A percentile compares a stretch with the other conserved stretches of the same genome.
Conservation (phyloP, 2,888 invertebrate species). For the Drosophila cracens region DNA sequence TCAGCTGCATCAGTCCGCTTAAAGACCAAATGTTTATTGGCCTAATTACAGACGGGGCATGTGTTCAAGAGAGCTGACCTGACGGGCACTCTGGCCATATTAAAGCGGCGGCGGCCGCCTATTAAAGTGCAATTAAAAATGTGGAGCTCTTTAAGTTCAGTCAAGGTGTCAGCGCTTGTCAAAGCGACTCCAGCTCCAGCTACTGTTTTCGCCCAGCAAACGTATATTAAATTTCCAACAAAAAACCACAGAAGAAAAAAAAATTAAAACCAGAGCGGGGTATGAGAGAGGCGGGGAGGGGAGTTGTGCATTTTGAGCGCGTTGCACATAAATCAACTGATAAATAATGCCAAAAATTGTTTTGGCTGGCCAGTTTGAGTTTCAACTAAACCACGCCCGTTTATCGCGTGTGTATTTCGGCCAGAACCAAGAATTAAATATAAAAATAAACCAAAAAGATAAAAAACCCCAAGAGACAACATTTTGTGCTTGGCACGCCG, state of each 20-base stretch:
- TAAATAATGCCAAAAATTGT: constrained; percentile 68
- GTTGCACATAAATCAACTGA: constrained; percentile 68
- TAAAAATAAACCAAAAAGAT: constrained; percentile 1
- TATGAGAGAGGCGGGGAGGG: not conserved
- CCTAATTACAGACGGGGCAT: constrained; percentile 49
- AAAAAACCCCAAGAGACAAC: not conserved
- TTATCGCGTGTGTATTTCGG: constrained; percentile 66
- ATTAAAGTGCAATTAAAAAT: constrained; percentile 79
- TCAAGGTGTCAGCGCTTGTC: constrained; percentile 80
- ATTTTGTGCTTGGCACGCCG: not conserved
- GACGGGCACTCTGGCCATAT: constrained; percentile 58
- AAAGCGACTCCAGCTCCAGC: constrained; percentile 48
- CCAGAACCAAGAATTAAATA: constrained; percentile 5
- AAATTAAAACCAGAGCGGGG: constrained; percentile 15
- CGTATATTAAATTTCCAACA: constrained; percentile 77
- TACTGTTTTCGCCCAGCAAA: constrained; percentile 64
- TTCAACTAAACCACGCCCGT: constrained; percentile 67
- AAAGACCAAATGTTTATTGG: constrained; percentile 42
- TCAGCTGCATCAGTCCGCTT: constrained; percentile 24
- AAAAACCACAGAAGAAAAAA: constrained; percentile 6
- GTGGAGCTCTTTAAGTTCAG: constrained; percentile 64
- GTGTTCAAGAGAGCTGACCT: constrained; percentile 8
- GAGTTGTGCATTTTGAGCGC: constrained; percentile 36
- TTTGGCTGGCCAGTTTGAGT: constrained; percentile 9
- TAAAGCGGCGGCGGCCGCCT: constrained; percentile 59